phyloP scores from a whole-genome alignment of 2,113 vertebrate species.

The Microtus oregoni region DNA sequence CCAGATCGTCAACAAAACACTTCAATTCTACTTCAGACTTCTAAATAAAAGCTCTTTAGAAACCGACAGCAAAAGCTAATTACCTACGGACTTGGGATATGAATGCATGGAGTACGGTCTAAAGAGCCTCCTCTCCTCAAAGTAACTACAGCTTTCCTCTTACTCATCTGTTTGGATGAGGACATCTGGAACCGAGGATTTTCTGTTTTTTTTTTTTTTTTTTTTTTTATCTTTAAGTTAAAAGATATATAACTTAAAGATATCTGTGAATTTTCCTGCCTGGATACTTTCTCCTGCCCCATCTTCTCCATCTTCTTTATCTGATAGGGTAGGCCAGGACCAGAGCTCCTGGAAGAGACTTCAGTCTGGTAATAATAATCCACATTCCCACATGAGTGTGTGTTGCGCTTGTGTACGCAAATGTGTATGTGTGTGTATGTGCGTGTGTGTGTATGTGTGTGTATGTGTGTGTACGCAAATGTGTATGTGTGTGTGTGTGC shows the following conservation, averaged over 20 bases:
- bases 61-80: neutral
- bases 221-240: neutral
- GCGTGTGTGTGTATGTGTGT: no score
- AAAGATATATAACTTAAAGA: no score
- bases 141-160: neutral
- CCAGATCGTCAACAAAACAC: neutral
- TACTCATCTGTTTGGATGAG: neutral
- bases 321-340: neutral
- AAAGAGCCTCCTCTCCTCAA: neutral
- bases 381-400: neutral
- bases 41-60: conserved; percentile 28
- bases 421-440: no score
- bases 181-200: neutral
- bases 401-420: no score
- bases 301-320: neutral
- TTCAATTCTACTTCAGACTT: neutral
- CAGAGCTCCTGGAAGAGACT: neutral
- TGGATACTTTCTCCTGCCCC: neutral
- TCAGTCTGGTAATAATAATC: neutral
- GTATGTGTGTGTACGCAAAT: no score
- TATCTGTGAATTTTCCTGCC: neutral
- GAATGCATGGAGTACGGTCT: neutral
- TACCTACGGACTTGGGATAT: neutral
- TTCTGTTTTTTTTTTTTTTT: no score
- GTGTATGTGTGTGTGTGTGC: no score